Evolutionary conservation across 2,113 vertebrate species (phyloP), one percentile per base, ranked within the genome.

Genomic region (Atherinomorus stipes): DNA sequence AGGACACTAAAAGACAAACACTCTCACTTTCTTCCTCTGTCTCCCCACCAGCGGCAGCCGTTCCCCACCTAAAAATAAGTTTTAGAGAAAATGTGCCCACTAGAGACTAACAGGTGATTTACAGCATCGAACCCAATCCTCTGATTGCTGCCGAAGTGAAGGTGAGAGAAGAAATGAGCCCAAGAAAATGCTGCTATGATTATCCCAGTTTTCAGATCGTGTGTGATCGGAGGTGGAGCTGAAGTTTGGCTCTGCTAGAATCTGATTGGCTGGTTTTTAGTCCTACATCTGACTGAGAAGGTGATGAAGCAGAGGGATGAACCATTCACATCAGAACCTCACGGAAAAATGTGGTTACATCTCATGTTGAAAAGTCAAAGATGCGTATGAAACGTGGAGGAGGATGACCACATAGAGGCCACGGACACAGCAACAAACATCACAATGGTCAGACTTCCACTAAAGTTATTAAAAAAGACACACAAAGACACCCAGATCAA

Each of bases 1-100:
- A 84, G 79, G 76, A 88, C 86, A 86, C 79, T 15, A 65, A 59
- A 53, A 86, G 62, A 83, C 81, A 68, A 72, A 70, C 26, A 53
- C 8, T 52, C 63, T 71, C 51, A 22, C 68, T 81, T 62, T 42
- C 64, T 74, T 37, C 64, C 13, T 54, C 51, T n/a, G 52, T 34
- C 49, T 25, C 12, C n/a, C 16, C 26, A 13, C 57, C 38, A 62
- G 40, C 13, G 19, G 28, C 54, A 49, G 37, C 10, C 18, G 23
- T 61, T 58, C 49, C 16, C 57, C 6, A 9, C 54, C 28, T 49
- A 13, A 59, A 45, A 25, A 59, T 7, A 62, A 16, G 49, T 42
- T 61, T 49, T 6, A n/a, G 19, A 62, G 38, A 67, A 51, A 64
- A 8, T 40, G 25, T 37, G 42, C 47, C 61, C 61, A n/a, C n/a